phyloP scores from a whole-genome alignment of 2,113 vertebrate species.

The Malurus melanocephalus region DNA sequence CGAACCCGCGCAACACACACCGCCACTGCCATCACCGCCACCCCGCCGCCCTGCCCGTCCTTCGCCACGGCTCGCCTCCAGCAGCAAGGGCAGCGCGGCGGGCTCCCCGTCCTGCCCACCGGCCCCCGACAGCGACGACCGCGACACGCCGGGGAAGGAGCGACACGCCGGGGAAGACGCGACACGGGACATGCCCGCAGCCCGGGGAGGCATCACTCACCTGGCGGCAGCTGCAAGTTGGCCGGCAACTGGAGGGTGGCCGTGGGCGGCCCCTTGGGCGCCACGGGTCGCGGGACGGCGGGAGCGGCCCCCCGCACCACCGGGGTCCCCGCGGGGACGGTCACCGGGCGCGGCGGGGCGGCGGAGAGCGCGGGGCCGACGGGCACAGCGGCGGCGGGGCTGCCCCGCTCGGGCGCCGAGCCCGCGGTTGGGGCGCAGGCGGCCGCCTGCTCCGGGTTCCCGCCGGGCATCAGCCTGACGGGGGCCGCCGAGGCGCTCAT shows the following conservation, averaged over 20 bases:
- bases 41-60: neutral
- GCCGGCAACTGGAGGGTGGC: slow-evolving; percentile 78
- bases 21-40: neutral
- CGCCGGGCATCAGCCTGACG: too few species aligned
- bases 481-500: too few species aligned
- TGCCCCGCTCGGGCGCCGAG: too few species aligned
- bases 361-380: too few species aligned
- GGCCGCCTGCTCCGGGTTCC: too few species aligned
- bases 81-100: neutral
- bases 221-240: slow-evolving; percentile 86
- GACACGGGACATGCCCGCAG: neutral
- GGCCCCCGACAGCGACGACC: neutral
- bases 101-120: neutral
- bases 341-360: too few species aligned
- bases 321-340: neutral
- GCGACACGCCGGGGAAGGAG: neutral
- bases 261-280: slow-evolving; percentile 59
- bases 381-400: too few species aligned
- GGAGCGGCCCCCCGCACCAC: slow-evolving; percentile 18
- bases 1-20: neutral
- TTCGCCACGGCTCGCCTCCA: neutral
- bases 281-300: slow-evolving; percentile 16
- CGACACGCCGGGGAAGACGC: neutral
- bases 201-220: slow-evolving; percentile 61
- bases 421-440: too few species aligned